Evolutionary conservation across 2,888 invertebrate species (phyloP).

Genomic region (Apamea epomidion): DNA sequence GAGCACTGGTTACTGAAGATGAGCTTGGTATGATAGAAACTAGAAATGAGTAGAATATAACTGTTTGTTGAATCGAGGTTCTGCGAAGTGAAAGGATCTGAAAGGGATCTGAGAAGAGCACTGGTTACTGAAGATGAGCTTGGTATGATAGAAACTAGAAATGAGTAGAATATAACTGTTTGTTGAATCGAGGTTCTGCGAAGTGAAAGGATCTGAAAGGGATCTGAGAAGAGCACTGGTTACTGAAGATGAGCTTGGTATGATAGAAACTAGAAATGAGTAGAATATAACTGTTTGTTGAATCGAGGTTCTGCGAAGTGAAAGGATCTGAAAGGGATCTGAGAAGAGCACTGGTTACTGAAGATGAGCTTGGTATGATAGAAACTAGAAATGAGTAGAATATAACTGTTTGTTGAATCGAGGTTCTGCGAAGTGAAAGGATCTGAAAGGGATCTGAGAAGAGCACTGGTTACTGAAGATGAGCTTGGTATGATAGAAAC

Average conservation of each 20-base stretch:
- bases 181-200: slow-evolving; percentile 33
- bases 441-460: slow-evolving; percentile 27
- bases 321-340: slow-evolving; percentile 47
- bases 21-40: not conserved
- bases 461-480: not conserved
- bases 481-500: not conserved
- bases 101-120: slow-evolving; percentile 25
- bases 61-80: slow-evolving; percentile 48
- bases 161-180: slow-evolving; percentile 61
- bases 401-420: slow-evolving; percentile 52
- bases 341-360: slow-evolving; percentile 2
- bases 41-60: slow-evolving; percentile 49
- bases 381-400: slow-evolving; percentile 7
- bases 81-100: slow-evolving; percentile 50
- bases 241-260: not conserved
- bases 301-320: slow-evolving; percentile 43
- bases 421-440: slow-evolving; percentile 53
- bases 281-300: slow-evolving; percentile 55
- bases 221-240: slow-evolving; percentile 15
- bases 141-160: not conserved
- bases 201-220: slow-evolving; percentile 52
- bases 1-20: not conserved
- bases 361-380: not conserved
- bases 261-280: not conserved
- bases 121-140: not conserved